A percentile compares a stretch with the other conserved stretches of the same genome.
phyloP scores from a whole-genome alignment of 30 jellyfish, hydroid and myxozoan genomes.

The Rhopilema esculentum region DNA sequence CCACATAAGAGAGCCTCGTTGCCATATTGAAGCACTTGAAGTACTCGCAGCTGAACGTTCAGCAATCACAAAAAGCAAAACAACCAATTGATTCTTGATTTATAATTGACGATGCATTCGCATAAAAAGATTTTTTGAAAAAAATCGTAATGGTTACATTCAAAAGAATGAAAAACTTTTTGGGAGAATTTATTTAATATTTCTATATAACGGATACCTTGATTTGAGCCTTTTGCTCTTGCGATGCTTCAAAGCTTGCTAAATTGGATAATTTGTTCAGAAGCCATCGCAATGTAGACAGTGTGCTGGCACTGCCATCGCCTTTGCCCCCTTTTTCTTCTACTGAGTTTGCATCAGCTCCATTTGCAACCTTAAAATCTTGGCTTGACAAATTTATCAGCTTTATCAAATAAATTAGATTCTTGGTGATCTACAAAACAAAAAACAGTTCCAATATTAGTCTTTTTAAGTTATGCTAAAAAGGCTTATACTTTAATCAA shows the following conservation, averaged over 20 bases:
- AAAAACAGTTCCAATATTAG: background rate
- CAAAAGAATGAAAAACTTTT: too few relatives aligned
- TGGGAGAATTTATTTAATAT: background rate
- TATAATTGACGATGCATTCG: too few relatives aligned
- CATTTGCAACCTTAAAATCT: background rate
- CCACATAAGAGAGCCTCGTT: too few relatives aligned
- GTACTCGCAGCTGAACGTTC: too few relatives aligned
- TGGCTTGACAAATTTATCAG: conserved; percentile 55
- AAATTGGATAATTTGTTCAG: conserved; percentile 65
- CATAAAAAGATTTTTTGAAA: too few relatives aligned
- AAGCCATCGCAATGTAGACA: conserved; percentile 69
- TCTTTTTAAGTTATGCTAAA: too few relatives aligned
- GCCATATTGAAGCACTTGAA: too few relatives aligned
- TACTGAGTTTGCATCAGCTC: background rate
- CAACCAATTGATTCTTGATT: too few relatives aligned
- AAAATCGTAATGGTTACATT: too few relatives aligned
- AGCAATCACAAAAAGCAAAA: too few relatives aligned
- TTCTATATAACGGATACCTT: conserved; percentile 50
- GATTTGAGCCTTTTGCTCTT: conserved; percentile 56
- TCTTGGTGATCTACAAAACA: conserved; percentile 74
- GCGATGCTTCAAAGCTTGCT: conserved; percentile 88
- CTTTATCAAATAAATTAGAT: conserved; percentile 75
- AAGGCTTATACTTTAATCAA: too few relatives aligned
- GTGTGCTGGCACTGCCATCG: conserved; percentile 24
- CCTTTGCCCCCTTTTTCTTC: background rate